phyloP scores from a whole-genome alignment of 2,888 invertebrate species.

The Neoascia interrupta region DNA sequence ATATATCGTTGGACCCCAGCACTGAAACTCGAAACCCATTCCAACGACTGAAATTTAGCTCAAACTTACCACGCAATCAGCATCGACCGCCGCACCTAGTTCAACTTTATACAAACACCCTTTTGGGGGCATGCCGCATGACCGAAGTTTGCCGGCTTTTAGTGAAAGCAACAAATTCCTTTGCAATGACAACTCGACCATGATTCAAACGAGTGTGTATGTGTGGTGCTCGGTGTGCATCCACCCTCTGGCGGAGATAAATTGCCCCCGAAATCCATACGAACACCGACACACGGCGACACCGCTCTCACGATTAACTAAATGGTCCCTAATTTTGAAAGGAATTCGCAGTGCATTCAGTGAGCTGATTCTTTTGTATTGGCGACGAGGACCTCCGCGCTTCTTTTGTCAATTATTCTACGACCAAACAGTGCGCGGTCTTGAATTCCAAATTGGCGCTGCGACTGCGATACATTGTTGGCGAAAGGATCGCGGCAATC shows the following conservation, averaged over 20 bases:
- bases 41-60: conserved; percentile 28
- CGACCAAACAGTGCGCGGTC: neutral
- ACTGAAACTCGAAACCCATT: conserved; percentile 44
- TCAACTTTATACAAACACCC: too few relatives aligned
- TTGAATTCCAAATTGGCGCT: neutral
- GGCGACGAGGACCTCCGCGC: neutral
- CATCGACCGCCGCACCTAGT: too few relatives aligned
- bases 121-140: too few relatives aligned
- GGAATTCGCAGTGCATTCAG: conserved; percentile 41
- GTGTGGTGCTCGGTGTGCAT: neutral
- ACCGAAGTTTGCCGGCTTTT: too few relatives aligned
- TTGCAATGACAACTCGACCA: conserved; percentile 36
- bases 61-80: neutral
- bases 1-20: conserved; percentile 25
- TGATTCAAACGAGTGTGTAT: conserved; percentile 26
- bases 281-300: too few relatives aligned
- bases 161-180: conserved; percentile 40
- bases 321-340: conserved; percentile 56
- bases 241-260: neutral
- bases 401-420: too few relatives aligned
- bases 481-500: neutral
- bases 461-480: neutral
- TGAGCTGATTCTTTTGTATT: conserved; percentile 36
- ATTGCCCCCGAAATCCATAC: too few relatives aligned
- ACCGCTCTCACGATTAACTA: conserved; percentile 20